Evolutionary conservation across 2,113 vertebrate species (phyloP).

Genomic region (Ptilorrhoa leucosticta): DNA sequence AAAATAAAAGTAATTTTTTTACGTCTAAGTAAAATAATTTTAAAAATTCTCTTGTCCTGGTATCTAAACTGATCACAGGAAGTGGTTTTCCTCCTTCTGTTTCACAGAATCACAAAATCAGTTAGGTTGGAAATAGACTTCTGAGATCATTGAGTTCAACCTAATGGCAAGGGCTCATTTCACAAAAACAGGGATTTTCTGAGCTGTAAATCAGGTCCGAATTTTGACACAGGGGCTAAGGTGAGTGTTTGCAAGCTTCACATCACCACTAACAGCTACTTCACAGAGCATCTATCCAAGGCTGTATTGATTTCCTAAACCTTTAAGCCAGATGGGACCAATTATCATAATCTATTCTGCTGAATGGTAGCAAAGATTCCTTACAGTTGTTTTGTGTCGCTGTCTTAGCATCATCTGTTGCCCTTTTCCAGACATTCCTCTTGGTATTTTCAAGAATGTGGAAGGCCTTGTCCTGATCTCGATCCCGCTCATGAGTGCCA

Average conservation of each 20-base stretch:
- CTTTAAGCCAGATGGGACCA: background rate
- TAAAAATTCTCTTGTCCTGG: background rate
- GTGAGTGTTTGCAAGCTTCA: background rate
- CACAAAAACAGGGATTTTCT: background rate
- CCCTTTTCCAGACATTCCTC: background rate
- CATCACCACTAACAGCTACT: background rate
- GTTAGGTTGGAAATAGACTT: background rate
- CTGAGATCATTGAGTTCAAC: background rate
- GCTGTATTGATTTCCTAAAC: background rate
- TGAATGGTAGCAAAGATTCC: background rate
- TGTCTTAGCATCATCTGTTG: background rate
- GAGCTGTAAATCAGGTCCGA: conserved; percentile 3
- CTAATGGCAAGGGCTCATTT: background rate
- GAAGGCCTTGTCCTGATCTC: background rate
- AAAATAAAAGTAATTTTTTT: background rate
- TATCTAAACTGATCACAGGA: background rate
- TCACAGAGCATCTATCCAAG: background rate
- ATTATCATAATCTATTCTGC: background rate
- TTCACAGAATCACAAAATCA: background rate
- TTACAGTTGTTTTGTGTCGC: background rate
- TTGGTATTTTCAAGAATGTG: background rate
- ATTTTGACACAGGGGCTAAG: background rate
- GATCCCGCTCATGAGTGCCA: background rate
- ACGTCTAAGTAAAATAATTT: background rate
- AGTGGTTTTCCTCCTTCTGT: background rate